A percentile compares a stretch with the other conserved stretches of the same genome.
phyloP scores from a whole-genome alignment of 2,797 vertebrate species.

The Ceryle rudis region DNA sequence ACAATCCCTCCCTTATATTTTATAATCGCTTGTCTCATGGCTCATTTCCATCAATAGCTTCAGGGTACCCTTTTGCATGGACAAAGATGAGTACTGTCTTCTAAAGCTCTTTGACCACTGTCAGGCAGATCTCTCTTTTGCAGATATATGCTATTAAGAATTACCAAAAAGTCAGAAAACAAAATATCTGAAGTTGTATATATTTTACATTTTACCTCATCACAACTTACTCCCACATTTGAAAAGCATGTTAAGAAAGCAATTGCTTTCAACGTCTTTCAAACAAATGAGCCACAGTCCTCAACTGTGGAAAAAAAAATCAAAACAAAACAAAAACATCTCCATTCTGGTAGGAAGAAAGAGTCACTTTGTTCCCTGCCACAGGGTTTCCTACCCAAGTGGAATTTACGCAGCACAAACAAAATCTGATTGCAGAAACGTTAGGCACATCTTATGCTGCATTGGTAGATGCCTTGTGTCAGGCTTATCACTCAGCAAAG shows the following conservation, averaged over 20 bases:
- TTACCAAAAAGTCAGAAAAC: background rate
- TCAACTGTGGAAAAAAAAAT: background rate
- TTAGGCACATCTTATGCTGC: background rate
- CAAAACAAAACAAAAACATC: background rate
- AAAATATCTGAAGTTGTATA: background rate
- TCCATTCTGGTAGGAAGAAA: background rate
- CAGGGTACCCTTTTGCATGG: background rate
- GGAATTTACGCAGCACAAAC: slow-evolving; percentile 9
- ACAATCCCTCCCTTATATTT: background rate
- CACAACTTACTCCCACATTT: background rate
- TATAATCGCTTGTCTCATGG: background rate
- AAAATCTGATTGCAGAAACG: background rate
- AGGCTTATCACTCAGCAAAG: background rate
- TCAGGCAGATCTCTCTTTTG: background rate
- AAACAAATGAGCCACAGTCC: slow-evolving; percentile 15
- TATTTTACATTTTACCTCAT: background rate
- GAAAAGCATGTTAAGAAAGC: background rate
- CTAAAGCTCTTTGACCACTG: background rate
- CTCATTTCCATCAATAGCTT: background rate
- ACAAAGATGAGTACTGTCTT: background rate
- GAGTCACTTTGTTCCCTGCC: background rate
- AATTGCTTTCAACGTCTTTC: background rate
- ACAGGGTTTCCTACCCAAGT: background rate
- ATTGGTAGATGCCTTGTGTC: background rate
- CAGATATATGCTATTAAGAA: background rate